Percentiles rank a stretch among this genome's conserved stretches.
Evolutionary conservation across 2,888 invertebrate genomes (phyloP).

Genomic region (Cancer borealis): DNA sequence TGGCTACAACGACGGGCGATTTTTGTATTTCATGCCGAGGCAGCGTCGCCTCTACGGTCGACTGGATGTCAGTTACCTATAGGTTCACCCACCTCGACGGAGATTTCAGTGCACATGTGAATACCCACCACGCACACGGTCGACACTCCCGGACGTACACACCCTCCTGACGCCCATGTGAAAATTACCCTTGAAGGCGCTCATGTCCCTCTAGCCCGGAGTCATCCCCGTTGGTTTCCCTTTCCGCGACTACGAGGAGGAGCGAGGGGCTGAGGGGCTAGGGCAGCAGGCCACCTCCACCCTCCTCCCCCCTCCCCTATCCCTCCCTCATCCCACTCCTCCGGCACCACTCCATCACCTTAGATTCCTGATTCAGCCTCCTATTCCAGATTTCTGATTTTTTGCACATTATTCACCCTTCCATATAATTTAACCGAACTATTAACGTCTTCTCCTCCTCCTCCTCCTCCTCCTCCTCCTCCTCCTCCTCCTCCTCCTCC

Average conservation of each 20-base stretch:
- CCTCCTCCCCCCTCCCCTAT: slow-evolving; percentile 16
- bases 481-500: no score
- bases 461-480: not conserved
- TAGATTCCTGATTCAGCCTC: not conserved
- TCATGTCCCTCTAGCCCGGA: slow-evolving; percentile 61
- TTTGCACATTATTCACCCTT: not conserved
- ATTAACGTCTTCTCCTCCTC: not conserved
- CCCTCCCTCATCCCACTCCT: not conserved
- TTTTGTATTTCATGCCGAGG: slow-evolving; percentile 25
- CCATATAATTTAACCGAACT: not conserved
- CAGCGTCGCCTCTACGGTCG: slow-evolving; percentile 60
- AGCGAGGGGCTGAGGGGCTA: slow-evolving; percentile 56
- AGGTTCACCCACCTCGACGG: slow-evolving; percentile 70
- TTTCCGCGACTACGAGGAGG: slow-evolving; percentile 64
- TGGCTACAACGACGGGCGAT: slow-evolving; percentile 62
- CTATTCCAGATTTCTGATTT: not conserved
- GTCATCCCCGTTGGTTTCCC: slow-evolving; percentile 61
- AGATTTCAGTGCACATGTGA: slow-evolving; percentile 66
- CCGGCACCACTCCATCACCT: not conserved
- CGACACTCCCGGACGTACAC: slow-evolving; percentile 54
- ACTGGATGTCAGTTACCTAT: slow-evolving; percentile 70
- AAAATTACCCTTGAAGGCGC: not conserved
- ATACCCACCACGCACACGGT: slow-evolving; percentile 1
- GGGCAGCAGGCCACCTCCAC: slow-evolving; percentile 68
- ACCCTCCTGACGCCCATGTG: not conserved